Evolutionary conservation across 2,888 invertebrate genomes (phyloP), one percentile per base, ranked within the genome.

Genomic region (Matsumyia berberina): DNA sequence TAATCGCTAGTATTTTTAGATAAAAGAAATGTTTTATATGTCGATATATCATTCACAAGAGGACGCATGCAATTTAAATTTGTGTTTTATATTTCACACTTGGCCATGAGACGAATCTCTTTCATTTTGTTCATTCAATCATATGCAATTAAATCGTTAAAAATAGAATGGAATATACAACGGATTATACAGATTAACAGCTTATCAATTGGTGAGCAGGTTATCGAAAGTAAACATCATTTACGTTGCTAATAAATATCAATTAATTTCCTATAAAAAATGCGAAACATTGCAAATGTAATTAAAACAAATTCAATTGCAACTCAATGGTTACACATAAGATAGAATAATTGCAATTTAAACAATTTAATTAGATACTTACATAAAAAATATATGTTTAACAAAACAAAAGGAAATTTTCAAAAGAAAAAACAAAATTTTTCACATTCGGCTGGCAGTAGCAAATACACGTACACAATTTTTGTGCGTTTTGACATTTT

Each of bases 401-500:
- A 88, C 88, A 76, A 87, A 88, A 88, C 87, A 78, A 87, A 87
- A 88, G 73, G 86, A 31, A 85, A 80, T 53, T 80, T 76, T 76
- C 58, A 88, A 87, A 87, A 87, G 86, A 88, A 86, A 70, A 88
- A 88, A 86, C 86, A 87, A 88, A 88, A 87, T 83, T 88, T 88
- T 87, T 86, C 87, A 88, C 86, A 86, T 86, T 86, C 81, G 76
- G 81, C 67, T 81, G 81, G 62, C 81, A 81, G 58, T 62, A 77
- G 77, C 74, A 80, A 79, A 80, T 80, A 87, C 87, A 87, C 87
- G 87, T 87, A 87, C 86, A 87, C 87, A 87, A 81, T 86, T 87
- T 24, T 86, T 86, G 66, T 86, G 57, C 33, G 17, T 81, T 86
- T 81, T 86, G 86, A 77, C 86, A 73, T 67, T 55, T 85, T 79